These are phyloP conservation scores for Drosophila meridionalis DNA, from an alignment of 2,888 invertebrate genomes.

Conservation along the genomic window DNA sequence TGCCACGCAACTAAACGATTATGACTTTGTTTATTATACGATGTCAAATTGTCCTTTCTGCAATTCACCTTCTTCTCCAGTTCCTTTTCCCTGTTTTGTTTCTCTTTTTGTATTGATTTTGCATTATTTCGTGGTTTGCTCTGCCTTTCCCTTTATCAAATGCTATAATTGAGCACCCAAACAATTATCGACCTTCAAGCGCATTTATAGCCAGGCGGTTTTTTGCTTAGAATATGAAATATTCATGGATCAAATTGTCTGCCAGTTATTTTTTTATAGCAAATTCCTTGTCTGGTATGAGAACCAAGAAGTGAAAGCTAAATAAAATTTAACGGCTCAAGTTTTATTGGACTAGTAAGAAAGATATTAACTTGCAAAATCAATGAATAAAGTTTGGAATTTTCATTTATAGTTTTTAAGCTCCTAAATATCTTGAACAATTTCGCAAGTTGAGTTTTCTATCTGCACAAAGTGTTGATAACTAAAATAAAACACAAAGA, in stretches of 20 bases:
- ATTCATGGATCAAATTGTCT: background rate
- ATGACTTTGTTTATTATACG: conserved; percentile 38
- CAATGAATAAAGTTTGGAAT: too few species aligned
- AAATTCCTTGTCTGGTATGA: background rate
- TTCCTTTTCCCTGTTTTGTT: background rate
- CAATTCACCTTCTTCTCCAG: conserved; percentile 20
- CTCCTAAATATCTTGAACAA: too few species aligned
- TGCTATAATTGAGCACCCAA: conserved; percentile 7
- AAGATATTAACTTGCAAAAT: background rate
- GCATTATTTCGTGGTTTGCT: conserved; percentile 34
- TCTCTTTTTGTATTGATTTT: conserved; percentile 51
- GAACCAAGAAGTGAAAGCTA: background rate
- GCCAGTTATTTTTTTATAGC: background rate
- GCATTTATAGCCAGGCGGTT: background rate
- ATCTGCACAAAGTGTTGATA: too few species aligned
- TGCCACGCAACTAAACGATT: conserved; percentile 70
- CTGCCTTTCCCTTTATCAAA: conserved; percentile 4
- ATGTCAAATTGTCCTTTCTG: conserved; percentile 20
- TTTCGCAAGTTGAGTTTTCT: too few species aligned
- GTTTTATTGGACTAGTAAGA: background rate
- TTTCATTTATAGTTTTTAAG: too few species aligned
- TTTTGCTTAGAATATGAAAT: background rate
- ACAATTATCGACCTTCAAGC: conserved; percentile 6
- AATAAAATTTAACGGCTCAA: background rate
- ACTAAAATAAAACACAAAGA: too few species aligned